Evolutionary conservation across 1,140 invertebrate species (phyloP), one percentile per base, ranked within the genome.

Genomic region (Hormaphis cornu): DNA sequence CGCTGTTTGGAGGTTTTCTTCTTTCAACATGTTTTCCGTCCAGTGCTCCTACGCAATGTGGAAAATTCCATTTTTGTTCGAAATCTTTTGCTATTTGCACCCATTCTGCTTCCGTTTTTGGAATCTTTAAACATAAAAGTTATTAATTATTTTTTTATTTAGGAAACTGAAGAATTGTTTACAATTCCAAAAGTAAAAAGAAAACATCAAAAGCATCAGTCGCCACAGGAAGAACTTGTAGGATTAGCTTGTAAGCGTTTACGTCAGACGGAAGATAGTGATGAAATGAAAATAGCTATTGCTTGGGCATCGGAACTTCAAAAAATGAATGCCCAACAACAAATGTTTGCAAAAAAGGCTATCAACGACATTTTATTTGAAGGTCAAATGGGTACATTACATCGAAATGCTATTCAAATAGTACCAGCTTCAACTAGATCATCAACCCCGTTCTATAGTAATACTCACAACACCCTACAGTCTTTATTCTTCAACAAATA

Each of bases 1-100:
- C 77, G 42, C 73, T 71, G 24, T 74, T 74, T 50, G 59, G 26
- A 16, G 76, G 75, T n/a, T 22, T 28, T 48, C 63, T 58, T 42
- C 81, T 77, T n/a, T 52, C 26, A 16, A 80, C 44, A 71, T 80
- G 79, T 72, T 80, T 80, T 1, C 79, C 77, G 73, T 79, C 77
- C 12, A 79, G 71, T 14, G 74, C 74, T 16, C 77, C 79, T 12
- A 75, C 8, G 71, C 77, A 79, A 69, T 78, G 74, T 14, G 77
- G 76, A 72, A 78, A 77, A 56, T 81, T 75, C 76, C 78, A 79
- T 16, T 59, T 73, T 12, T 73, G 44, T 24, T 74, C 44, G 69
- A 79, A 81, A 33, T 73, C 52, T 24, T 66, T 48, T 53, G 70
- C 72, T 37, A 70, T 72, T 22, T 72, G 28, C 33, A 58, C 69